Evolutionary conservation across 1,140 invertebrate genomes (phyloP), one percentile per base, ranked within the genome.

Genomic region (Achatina immaculata): DNA sequence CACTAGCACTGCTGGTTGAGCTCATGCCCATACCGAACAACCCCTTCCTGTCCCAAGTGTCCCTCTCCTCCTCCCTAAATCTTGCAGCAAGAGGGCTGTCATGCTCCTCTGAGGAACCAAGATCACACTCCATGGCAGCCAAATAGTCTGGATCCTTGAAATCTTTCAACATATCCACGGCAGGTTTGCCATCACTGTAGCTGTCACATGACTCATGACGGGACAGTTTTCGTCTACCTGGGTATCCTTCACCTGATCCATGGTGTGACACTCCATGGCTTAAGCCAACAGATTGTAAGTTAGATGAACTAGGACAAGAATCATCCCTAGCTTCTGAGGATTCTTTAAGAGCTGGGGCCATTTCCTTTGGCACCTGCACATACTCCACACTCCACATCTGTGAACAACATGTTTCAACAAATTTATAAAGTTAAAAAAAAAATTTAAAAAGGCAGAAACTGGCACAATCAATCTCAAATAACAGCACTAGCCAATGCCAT

Each of bases 381-480:
- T 97, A 97, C 89, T 98, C 96, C 81, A 98, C 93, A 11, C 96
- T 97, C 96, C 97, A 99, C 96, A 99, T 98, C 95, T 97, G 87
- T 68, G 69, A 34, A 55, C 28, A 75, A 73, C 24, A 78, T 19
- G n/a, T 55, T n/a, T 38, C 11, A 75, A 58, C 21, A 48, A 51
- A 66, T 66, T n/a, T 66, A 66, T 14, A 51, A 51, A n/a, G n/a
- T n/a, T n/a, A n/a, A n/a, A n/a, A n/a, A n/a, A n/a, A n/a, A n/a
- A n/a, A n/a, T n/a, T n/a, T n/a, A n/a, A n/a, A n/a, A n/a, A n/a
- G n/a, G n/a, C n/a, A n/a, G n/a, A n/a, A n/a, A n/a, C n/a, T n/a
- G n/a, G n/a, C n/a, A n/a, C n/a, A n/a, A n/a, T n/a, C n/a, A n/a
- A n/a, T n/a, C n/a, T n/a, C n/a, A n/a, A n/a, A n/a, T n/a, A n/a